Evolutionary conservation across 1,140 invertebrate species (phyloP), one percentile per base, ranked within the genome.

Genomic region (Stegodyphus dumicola): DNA sequence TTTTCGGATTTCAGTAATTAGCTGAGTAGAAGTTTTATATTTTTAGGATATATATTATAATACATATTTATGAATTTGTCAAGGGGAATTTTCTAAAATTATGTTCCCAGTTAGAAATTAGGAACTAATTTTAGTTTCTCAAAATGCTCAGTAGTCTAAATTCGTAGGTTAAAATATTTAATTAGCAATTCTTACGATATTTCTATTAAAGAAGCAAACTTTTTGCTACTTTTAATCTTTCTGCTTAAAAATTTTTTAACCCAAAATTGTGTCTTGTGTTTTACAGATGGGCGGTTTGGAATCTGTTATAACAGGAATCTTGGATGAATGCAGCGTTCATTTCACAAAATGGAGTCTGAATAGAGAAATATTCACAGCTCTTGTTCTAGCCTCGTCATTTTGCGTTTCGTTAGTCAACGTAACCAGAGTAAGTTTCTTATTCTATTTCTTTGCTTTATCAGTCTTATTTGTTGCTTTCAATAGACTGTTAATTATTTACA

Each of bases 201-300:
- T 33, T 33, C 33, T 33, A 33, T 33, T 33, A 33, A 33, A 33
- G 33, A 33, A 33, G 33, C 33, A 33, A 33, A 33, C 33, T 33
- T 33, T 33, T 3, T 33, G 33, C 33, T 33, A n/a, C n/a, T n/a
- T n/a, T n/a, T n/a, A n/a, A n/a, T n/a, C n/a, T n/a, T 33, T 33
- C 33, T 33, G 33, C 33, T 33, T 33, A 33, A 33, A 33, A 33
- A 33, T 33, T 33, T n/a, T 33, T 33, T 33, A 33, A 33, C 33
- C 33, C 3, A 33, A 33, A 33, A 33, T 33, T 33, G 33, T 33
- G 3, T 33, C 33, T 33, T 33, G 33, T 60, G 0, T 60, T 5
- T 87, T 86, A 56, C 90, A 95, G 95, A 96, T 96, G 94, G 95
- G 95, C 5, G 95, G 95, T 71, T 90, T 96, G 85, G 95, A 96